A percentile compares a stretch with the other conserved stretches of the same genome.
phyloP scores from a whole-genome alignment of 2,113 vertebrate species.

The Labeo catla region DNA sequence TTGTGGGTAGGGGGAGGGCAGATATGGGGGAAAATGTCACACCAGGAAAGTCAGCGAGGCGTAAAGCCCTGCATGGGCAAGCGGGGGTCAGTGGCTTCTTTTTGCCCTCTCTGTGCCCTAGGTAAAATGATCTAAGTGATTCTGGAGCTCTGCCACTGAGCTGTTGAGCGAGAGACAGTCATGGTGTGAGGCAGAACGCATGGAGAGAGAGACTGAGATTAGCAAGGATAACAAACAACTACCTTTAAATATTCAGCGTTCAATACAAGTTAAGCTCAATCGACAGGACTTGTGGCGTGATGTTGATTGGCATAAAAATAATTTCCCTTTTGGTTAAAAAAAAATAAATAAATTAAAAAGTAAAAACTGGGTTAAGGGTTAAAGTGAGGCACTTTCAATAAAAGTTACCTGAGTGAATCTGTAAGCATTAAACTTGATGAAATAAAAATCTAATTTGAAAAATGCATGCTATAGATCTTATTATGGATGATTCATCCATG shows the following conservation, averaged over 20 bases:
- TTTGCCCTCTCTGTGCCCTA: conserved; percentile 75
- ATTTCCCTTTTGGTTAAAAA: background rate
- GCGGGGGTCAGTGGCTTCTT: conserved; percentile 75
- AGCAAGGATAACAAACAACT: conserved; percentile 18
- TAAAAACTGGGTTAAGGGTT: background rate
- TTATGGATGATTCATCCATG: too few species aligned
- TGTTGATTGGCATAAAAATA: background rate
- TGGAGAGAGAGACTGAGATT: conserved; percentile 18
- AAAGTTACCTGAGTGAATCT: background rate
- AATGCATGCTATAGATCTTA: too few species aligned
- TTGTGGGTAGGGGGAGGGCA: conserved; percentile 66
- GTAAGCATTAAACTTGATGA: too few species aligned
- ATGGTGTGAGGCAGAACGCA: conserved; percentile 63
- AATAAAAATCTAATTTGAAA: too few species aligned
- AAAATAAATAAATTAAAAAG: background rate
- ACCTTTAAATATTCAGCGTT: background rate
- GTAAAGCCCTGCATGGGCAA: conserved; percentile 73
- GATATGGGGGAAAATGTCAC: conserved; percentile 76
- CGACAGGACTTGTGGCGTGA: background rate
- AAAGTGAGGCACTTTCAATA: background rate
- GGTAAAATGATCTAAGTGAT: conserved; percentile 87
- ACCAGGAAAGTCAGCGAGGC: conserved; percentile 75
- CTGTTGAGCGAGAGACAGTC: conserved; percentile 68
- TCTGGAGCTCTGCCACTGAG: conserved; percentile 79
- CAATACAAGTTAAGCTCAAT: conserved; percentile 6